Evolutionary conservation across 2,888 invertebrate species (phyloP).

Genomic region (Rhingia campestris): DNA sequence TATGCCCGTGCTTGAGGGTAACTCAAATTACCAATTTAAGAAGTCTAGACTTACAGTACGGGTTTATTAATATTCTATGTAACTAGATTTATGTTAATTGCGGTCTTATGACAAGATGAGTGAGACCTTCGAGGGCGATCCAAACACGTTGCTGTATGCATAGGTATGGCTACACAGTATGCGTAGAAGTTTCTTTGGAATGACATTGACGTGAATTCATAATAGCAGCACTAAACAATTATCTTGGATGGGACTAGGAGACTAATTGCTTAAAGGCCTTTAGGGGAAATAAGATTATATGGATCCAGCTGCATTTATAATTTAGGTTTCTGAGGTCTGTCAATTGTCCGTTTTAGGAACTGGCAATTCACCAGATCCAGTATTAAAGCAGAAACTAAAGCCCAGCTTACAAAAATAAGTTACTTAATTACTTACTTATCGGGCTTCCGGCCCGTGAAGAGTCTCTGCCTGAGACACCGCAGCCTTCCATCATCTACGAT

Average conservation of each 20-base stretch:
- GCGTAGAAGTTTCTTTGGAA: constrained; percentile 3
- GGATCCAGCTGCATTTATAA: too few relatives aligned
- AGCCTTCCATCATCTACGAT: too few relatives aligned
- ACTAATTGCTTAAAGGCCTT: constrained; percentile 18
- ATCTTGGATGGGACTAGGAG: constrained; percentile 30
- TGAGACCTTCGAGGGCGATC: constrained; percentile 5
- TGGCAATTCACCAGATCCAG: too few relatives aligned
- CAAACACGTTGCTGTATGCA: not conserved
- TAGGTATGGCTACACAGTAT: not conserved
- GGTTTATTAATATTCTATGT: constrained; percentile 57
- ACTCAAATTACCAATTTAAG: constrained; percentile 60
- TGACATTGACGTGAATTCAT: constrained; percentile 20
- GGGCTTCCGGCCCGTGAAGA: too few relatives aligned
- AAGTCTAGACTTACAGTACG: constrained; percentile 63
- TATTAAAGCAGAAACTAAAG: too few relatives aligned
- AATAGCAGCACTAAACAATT: constrained; percentile 23
- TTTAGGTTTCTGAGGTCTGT: too few relatives aligned
- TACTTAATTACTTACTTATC: too few relatives aligned
- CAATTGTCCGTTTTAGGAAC: too few relatives aligned
- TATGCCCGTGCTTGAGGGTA: constrained; percentile 29
- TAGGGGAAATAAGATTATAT: not conserved
- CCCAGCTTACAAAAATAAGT: too few relatives aligned
- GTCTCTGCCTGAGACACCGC: too few relatives aligned
- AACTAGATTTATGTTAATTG: constrained; percentile 54
- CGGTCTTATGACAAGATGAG: constrained; percentile 21